Conservation (phyloP, 2,888 invertebrate genomes). For the Ochlodes sylvanus region DNA sequence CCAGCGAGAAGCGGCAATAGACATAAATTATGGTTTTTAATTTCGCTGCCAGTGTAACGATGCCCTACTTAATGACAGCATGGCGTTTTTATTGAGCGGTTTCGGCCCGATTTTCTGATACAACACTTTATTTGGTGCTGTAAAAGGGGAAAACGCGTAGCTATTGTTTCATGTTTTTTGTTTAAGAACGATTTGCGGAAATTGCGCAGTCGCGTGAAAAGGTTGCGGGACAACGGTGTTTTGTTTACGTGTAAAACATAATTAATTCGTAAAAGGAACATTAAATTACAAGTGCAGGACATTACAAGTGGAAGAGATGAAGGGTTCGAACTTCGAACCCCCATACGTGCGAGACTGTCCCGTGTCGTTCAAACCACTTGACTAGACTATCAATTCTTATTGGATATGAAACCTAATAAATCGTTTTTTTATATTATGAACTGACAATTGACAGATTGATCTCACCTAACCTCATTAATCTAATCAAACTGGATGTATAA, state of each 20-base stretch:
- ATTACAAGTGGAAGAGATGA: no score
- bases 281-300: no score
- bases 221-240: not conserved
- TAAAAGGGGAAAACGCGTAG: conserved; percentile 19
- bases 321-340: no score
- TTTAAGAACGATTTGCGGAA: not conserved
- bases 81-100: conserved; percentile 38
- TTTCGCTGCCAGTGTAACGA: conserved; percentile 55
- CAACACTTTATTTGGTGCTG: conserved; percentile 34
- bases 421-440: no score
- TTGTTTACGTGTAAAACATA: not conserved
- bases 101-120: conserved; percentile 27
- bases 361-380: no score
- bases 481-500: no score
- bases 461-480: no score
- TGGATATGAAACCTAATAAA: no score
- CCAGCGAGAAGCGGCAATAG: conserved; percentile 63
- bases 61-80: conserved; percentile 48
- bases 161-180: conserved; percentile 10
- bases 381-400: no score
- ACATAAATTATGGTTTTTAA: conserved; percentile 80
- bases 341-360: no score
- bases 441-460: no score
- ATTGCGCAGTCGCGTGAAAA: conserved; percentile 12
- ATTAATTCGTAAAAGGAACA: no score